phyloP scores from a whole-genome alignment of 35 echinoderm and acorn worm species.

The Amphiura filiformis region DNA sequence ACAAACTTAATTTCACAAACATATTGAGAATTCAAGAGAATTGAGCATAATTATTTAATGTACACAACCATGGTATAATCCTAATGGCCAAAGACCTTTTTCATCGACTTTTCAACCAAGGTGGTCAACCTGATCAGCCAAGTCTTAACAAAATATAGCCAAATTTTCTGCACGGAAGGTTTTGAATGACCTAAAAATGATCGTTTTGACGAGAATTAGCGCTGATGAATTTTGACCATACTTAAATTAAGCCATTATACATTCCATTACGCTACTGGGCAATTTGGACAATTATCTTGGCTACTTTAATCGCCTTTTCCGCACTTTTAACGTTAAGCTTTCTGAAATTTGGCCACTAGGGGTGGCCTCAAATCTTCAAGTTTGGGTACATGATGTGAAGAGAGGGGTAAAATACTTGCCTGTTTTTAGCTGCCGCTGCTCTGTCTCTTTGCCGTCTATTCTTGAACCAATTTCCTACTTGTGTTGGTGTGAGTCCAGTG shows the following conservation, averaged over 20 bases:
- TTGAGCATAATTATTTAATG: too few relatives aligned
- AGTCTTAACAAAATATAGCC: background rate
- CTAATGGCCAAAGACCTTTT: background rate
- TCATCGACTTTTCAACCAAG: background rate
- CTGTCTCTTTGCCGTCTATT: constrained; percentile 89
- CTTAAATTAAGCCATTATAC: too few relatives aligned
- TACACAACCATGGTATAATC: too few relatives aligned
- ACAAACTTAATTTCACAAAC: too few relatives aligned
- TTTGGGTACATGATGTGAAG: background rate
- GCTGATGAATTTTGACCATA: background rate
- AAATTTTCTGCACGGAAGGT: background rate
- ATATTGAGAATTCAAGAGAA: too few relatives aligned
- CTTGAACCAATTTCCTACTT: constrained; percentile 99
- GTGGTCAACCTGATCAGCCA: background rate
- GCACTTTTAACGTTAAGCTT: background rate
- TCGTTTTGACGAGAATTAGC: constrained; percentile 6
- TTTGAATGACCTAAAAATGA: background rate
- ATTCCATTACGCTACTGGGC: background rate
- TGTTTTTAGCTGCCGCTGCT: constrained; percentile 98
- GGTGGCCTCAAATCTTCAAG: background rate
- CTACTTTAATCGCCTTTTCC: background rate
- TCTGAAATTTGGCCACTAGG: background rate
- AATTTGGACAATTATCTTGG: background rate
- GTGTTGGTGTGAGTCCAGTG: constrained; percentile 97
- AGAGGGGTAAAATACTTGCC: constrained; percentile 50